Evolutionary conservation across 1,140 invertebrate genomes (phyloP), one percentile per base, ranked within the genome.

Genomic region (Lepidostoma basale): DNA sequence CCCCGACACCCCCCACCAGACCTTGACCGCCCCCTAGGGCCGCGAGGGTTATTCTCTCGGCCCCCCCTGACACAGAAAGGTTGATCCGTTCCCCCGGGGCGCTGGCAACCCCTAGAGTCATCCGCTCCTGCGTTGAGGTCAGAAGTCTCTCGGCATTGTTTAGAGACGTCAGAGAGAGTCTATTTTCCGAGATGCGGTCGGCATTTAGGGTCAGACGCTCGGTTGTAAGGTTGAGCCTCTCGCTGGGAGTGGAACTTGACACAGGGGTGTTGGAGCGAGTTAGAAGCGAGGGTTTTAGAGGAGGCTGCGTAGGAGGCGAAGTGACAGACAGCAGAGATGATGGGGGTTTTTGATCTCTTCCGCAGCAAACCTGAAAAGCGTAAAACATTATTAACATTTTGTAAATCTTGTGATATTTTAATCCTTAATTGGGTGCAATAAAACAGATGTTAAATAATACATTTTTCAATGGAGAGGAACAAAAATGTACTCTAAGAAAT

Each of bases 1-100:
- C 82, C 0, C 85, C 84, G 1, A 87, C 85, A 1, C 83, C 83
- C 2, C 83, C 79, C 2, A 85, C 84, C 8, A 85, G 77, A 0
- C 85, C 84, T 30, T 83, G 85, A 18, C 80, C 22, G 25, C 59
- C 12, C 78, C 69, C 74, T 74, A 86, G 69, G 0, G 74, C 78
- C 0, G 81, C 77, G 10, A 83, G 70, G 0, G 77, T 76, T 23
- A 83, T 74, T 54, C 81, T 73, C 2, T 71, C 69, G 4, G 47
- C 16, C 20, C 26, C 67, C 3, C 39, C 59, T 0, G 69, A 39
- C 14, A 64, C 67, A 9, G 59, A 33, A 3, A 72, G 14, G 23
- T 49, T 59, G 1, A 68, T 12, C 23, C 69, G 44, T 6, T 82
- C 79, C 3, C 70, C 75, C 36, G 68, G 75, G 0, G 69, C 52